Evolutionary conservation across 2,888 invertebrate species (phyloP).

Genomic region (Lycaena phlaeas): DNA sequence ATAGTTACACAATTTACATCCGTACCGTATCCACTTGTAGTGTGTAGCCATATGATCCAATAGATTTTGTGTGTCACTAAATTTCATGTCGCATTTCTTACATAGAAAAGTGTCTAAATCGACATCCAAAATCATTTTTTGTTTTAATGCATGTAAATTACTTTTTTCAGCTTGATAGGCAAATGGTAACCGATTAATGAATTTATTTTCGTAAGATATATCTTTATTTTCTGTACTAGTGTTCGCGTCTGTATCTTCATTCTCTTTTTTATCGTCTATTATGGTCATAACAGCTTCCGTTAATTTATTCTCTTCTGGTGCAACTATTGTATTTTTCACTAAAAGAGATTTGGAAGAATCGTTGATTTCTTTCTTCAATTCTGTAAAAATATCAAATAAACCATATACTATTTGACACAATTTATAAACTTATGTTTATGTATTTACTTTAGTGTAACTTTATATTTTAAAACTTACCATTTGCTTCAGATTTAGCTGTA

Average conservation of each 20-base stretch:
- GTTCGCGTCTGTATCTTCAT: slow-evolving; percentile 12
- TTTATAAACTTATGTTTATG: too few relatives aligned
- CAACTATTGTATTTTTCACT: neutral
- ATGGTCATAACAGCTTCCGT: slow-evolving; percentile 16
- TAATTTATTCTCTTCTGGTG: slow-evolving; percentile 7
- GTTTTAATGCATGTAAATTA: slow-evolving; percentile 48
- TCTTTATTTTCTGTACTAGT: slow-evolving; percentile 11
- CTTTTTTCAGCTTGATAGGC: slow-evolving; percentile 50
- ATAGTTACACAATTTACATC: slow-evolving; percentile 82
- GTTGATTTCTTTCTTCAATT: slow-evolving; percentile 17
- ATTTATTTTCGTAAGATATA: slow-evolving; percentile 17
- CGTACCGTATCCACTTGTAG: slow-evolving; percentile 81
- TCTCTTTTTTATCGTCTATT: slow-evolving; percentile 13
- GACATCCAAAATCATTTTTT: slow-evolving; percentile 47
- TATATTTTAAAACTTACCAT: neutral
- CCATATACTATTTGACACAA: too few relatives aligned
- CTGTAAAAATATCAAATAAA: neutral
- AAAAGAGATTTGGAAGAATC: neutral
- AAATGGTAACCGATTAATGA: slow-evolving; percentile 37
- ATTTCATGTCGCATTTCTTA: slow-evolving; percentile 65
- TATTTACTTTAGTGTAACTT: too few relatives aligned
- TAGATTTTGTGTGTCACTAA: slow-evolving; percentile 61
- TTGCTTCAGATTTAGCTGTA: neutral
- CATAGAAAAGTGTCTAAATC: slow-evolving; percentile 57
- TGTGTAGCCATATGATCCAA: slow-evolving; percentile 77